Evolutionary conservation across 2,113 vertebrate species (phyloP).

Genomic region (Phaetusa simplex): DNA sequence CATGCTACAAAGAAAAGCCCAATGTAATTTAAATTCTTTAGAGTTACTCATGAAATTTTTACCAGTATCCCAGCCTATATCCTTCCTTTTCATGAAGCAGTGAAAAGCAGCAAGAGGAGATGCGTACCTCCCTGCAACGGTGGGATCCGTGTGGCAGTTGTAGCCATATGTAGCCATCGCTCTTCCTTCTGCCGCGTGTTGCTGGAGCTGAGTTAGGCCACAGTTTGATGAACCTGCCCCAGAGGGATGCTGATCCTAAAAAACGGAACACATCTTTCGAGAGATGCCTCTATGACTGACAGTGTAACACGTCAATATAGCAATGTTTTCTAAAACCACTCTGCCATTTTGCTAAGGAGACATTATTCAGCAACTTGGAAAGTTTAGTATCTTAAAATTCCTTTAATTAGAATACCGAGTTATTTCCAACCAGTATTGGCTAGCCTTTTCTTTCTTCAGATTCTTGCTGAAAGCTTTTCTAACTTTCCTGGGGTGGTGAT

Average conservation of each 20-base stretch:
- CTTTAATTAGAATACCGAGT: not conserved
- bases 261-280: not conserved
- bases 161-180: no score
- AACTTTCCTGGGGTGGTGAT: constrained; percentile 20
- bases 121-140: not conserved
- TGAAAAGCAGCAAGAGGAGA: not conserved
- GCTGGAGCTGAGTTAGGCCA: not conserved
- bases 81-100: not conserved
- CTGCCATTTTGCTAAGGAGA: not conserved
- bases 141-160: not conserved
- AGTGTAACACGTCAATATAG: not conserved
- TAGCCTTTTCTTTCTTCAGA: not conserved
- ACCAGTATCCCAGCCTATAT: not conserved
- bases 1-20: accelerated
- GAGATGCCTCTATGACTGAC: not conserved
- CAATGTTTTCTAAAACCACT: not conserved
- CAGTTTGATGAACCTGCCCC: not conserved
- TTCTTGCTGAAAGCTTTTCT: constrained; percentile 6
- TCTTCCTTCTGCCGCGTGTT: not conserved
- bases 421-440: not conserved
- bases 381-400: not conserved
- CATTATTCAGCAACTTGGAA: not conserved
- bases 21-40: not conserved
- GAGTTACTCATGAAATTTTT: not conserved
- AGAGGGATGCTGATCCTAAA: not conserved